A percentile compares a stretch with the other conserved stretches of the same genome.
Evolutionary conservation across 30 jellyfish, hydroid and myxozoan species (phyloP).

Genomic region (Rhopilema esculentum): DNA sequence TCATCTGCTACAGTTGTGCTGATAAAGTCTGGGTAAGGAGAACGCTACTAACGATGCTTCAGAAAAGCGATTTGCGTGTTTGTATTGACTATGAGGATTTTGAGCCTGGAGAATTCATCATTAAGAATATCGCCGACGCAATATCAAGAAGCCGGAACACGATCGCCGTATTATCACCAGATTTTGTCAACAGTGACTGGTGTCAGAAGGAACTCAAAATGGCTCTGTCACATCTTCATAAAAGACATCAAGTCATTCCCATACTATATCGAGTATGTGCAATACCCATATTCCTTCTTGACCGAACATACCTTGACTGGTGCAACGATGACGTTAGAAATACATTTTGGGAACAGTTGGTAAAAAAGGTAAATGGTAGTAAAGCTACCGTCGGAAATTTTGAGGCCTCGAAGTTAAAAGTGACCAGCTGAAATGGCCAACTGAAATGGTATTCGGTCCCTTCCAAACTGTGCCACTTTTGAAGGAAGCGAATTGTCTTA

Average conservation of each 20-base stretch:
- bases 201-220: slow-evolving; percentile 82
- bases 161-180: slow-evolving; percentile 91
- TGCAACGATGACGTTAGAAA: slow-evolving; percentile 77
- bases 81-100: slow-evolving; percentile 85
- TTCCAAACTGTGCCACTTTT: too few species aligned
- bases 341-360: slow-evolving; percentile 82
- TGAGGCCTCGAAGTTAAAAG: too few species aligned
- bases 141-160: slow-evolving; percentile 79
- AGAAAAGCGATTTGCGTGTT: slow-evolving; percentile 51
- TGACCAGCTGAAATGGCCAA: too few species aligned
- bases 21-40: slow-evolving; percentile 89
- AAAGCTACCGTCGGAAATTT: not conserved
- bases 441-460: too few species aligned
- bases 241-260: slow-evolving; percentile 78
- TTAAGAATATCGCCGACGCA: slow-evolving; percentile 82
- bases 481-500: too few species aligned
- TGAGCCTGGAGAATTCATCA: slow-evolving; percentile 71
- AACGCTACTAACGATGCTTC: slow-evolving; percentile 51
- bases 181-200: slow-evolving; percentile 69
- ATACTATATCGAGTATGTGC: slow-evolving; percentile 77
- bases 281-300: slow-evolving; percentile 60
- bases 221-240: slow-evolving; percentile 69
- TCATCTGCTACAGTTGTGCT: slow-evolving; percentile 82
- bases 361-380: slow-evolving; percentile 53
- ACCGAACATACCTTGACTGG: slow-evolving; percentile 92